Percentiles rank a stretch among this genome's conserved stretches.
These are phyloP conservation scores for Agrilus mali DNA, from an alignment of 2,888 invertebrate genomes.

Conservation along the genomic window DNA sequence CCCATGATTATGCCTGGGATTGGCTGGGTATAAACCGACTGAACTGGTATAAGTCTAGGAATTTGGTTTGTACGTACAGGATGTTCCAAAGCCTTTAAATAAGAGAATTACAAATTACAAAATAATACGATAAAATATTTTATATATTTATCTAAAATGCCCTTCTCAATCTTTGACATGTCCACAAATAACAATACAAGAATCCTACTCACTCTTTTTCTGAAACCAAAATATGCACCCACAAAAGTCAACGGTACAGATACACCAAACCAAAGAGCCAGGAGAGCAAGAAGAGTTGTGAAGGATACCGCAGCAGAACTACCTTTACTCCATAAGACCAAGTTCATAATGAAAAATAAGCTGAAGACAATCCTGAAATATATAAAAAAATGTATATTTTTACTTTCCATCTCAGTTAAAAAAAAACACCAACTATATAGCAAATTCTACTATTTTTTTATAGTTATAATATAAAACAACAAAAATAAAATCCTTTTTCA, in stretches of 20 bases:
- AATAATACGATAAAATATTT: too few species aligned
- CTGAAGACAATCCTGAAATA: slow-evolving; percentile 76
- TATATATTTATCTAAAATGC: too few species aligned
- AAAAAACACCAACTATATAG: too few species aligned
- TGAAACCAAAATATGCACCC: slow-evolving; percentile 97
- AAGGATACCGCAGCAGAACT: slow-evolving; percentile 97
- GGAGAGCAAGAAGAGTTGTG: slow-evolving; percentile 83
- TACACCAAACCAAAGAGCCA: slow-evolving; percentile 97
- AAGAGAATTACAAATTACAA: neutral
- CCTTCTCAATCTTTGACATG: neutral
- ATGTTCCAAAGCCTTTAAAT: slow-evolving; percentile 76
- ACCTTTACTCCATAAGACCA: slow-evolving; percentile 89
- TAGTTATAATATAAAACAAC: too few species aligned
- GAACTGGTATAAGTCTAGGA: slow-evolving; percentile 96
- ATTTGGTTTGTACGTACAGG: slow-evolving; percentile 98
- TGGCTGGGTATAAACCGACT: slow-evolving; percentile 94
- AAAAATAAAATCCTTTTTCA: too few species aligned
- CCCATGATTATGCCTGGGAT: slow-evolving; percentile 96
- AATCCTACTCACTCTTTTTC: slow-evolving; percentile 65
- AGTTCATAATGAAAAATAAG: slow-evolving; percentile 95
- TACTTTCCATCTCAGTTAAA: neutral
- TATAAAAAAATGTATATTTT: slow-evolving; percentile 12
- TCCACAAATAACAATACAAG: neutral
- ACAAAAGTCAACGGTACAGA: slow-evolving; percentile 96
- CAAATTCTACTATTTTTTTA: too few species aligned